Conservation (phyloP, 2,797 vertebrate species). For the Anabacerthia variegaticeps region DNA sequence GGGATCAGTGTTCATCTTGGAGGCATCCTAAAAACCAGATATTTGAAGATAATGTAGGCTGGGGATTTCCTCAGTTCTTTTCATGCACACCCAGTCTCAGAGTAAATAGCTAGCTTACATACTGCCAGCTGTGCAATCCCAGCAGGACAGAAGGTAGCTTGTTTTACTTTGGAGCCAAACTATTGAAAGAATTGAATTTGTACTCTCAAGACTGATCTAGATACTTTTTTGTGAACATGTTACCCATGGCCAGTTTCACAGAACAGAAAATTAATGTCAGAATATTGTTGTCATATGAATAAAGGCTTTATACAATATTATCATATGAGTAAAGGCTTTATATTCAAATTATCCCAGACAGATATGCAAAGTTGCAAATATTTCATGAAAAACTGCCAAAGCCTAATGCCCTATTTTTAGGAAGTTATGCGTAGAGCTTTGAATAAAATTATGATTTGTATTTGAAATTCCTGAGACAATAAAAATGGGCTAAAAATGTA, state of each 20-base stretch:
- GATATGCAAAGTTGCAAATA: not conserved
- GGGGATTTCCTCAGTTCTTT: not conserved
- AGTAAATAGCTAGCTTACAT: not conserved
- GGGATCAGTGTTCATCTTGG: not conserved
- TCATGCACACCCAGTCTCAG: not conserved
- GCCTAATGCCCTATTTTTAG: not conserved
- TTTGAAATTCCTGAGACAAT: constrained; percentile 10
- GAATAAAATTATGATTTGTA: constrained; percentile 14
- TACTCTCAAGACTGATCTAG: not conserved
- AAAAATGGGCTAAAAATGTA: not conserved
- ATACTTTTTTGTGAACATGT: not conserved
- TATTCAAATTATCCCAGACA: not conserved
- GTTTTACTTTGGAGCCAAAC: not conserved
- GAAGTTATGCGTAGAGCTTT: not conserved
- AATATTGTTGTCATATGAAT: not conserved
- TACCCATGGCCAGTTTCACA: not conserved
- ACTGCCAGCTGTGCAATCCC: not conserved
- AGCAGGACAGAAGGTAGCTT: not conserved
- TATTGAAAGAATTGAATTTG: not conserved
- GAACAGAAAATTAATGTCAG: not conserved
- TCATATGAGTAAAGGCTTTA: not conserved
- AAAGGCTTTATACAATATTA: not conserved
- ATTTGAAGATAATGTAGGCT: not conserved
- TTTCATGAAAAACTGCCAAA: not conserved
- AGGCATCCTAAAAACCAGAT: not conserved